Percentiles rank a stretch among this genome's conserved stretches.
These are phyloP conservation scores for Bos taurus DNA, from an alignment of 2,113 vertebrate genomes.

Conservation along the genomic window DNA sequence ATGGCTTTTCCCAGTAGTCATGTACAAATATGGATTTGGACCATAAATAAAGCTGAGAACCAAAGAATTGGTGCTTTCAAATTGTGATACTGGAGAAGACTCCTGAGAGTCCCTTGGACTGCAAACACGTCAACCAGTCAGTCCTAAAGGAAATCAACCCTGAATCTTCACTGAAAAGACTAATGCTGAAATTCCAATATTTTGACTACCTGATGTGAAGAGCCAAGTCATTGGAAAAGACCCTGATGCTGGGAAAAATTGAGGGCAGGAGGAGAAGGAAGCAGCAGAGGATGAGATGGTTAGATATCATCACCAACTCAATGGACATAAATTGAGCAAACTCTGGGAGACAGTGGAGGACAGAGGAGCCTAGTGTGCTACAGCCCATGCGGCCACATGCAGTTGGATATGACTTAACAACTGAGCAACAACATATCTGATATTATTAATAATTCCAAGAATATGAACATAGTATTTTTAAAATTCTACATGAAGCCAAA, in stretches of 20 bases:
- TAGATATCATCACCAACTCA: background rate
- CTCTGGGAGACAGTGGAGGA: background rate
- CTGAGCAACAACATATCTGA: background rate
- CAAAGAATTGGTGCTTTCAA: background rate
- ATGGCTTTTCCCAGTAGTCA: background rate
- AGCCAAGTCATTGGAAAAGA: background rate
- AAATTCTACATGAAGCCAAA: background rate
- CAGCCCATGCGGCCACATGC: accelerated
- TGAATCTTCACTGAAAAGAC: background rate
- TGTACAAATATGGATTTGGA: background rate
- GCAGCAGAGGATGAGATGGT: background rate
- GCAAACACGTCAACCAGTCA: background rate
- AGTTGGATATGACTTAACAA: background rate
- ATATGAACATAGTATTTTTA: background rate
- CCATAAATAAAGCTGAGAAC: background rate
- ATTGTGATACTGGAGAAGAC: background rate
- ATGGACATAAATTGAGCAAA: background rate
- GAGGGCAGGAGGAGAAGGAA: background rate
- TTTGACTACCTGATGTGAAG: background rate
- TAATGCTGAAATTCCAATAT: background rate
- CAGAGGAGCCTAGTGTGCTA: background rate
- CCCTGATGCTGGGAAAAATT: background rate
- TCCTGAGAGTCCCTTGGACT: background rate
- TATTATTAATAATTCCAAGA: background rate
- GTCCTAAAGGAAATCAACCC: background rate